A percentile compares a stretch with the other conserved stretches of the same genome.
Evolutionary conservation across 2,797 vertebrate species (phyloP).

Genomic region (Sarcoramphus papa): DNA sequence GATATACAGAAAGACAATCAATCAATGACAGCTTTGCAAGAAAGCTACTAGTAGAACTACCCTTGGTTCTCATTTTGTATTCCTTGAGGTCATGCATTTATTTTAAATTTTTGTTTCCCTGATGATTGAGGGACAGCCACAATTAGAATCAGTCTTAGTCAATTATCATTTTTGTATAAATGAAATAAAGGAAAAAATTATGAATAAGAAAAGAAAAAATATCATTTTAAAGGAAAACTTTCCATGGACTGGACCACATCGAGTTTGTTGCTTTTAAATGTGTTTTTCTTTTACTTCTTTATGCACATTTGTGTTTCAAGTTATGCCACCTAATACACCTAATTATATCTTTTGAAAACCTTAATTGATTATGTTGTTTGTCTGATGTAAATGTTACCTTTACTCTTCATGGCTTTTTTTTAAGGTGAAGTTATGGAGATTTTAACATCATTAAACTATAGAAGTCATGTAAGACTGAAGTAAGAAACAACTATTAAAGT

Average conservation of each 20-base stretch:
- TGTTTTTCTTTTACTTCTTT: neutral
- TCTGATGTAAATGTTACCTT: neutral
- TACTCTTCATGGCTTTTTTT: neutral
- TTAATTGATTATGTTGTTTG: neutral
- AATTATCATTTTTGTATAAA: neutral
- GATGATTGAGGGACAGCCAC: neutral
- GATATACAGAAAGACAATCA: slow-evolving; percentile 35
- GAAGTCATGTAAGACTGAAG: neutral
- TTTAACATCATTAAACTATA: neutral
- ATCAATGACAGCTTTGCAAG: slow-evolving; percentile 43
- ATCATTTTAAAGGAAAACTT: neutral
- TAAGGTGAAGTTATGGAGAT: neutral
- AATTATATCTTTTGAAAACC: neutral
- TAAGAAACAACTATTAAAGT: neutral
- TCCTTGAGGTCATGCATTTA: neutral
- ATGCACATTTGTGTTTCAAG: neutral
- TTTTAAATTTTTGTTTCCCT: neutral
- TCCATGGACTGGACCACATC: neutral
- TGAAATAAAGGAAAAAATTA: neutral
- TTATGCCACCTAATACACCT: neutral
- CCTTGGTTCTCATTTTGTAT: neutral
- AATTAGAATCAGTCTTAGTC: neutral
- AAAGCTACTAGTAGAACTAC: neutral
- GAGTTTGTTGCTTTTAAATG: neutral
- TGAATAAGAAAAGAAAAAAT: neutral